Percentiles rank a stretch among this genome's conserved stretches.
Evolutionary conservation across 1,140 invertebrate species (phyloP).

Genomic region (Drosophila mojavensis): DNA sequence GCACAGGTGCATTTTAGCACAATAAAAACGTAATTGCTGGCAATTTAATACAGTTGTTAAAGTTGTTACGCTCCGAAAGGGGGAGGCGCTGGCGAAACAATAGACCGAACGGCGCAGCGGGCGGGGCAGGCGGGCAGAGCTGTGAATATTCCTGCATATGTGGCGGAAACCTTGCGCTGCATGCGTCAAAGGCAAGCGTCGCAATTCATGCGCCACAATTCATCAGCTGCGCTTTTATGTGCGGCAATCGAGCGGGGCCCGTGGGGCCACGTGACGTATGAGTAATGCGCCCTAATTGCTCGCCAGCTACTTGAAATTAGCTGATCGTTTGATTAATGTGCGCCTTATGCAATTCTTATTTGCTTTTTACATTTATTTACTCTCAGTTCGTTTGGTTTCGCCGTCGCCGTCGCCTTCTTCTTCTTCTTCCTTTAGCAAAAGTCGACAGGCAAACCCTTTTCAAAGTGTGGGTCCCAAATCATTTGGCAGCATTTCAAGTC

Average conservation of each 20-base stretch:
- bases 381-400: no score
- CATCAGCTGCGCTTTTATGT: conserved; percentile 59
- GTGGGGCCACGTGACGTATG: conserved; percentile 54
- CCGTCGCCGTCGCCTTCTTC: background rate
- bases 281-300: conserved; percentile 55
- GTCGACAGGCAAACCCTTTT: conserved; percentile 71
- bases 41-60: conserved; percentile 79
- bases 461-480: conserved; percentile 61
- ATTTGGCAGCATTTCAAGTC: conserved; percentile 80
- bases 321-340: conserved; percentile 72
- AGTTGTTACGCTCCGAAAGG: conserved; percentile 46
- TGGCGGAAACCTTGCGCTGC: background rate
- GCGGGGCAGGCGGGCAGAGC: background rate
- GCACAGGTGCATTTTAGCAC: conserved; percentile 83
- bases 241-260: conserved; percentile 5
- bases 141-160: background rate
- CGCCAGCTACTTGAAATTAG: conserved; percentile 60
- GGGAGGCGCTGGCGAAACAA: background rate
- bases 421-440: conserved; percentile 48
- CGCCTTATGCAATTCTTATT: conserved; percentile 59
- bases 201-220: conserved; percentile 39
- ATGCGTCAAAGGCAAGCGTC: conserved; percentile 47
- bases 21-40: conserved; percentile 82
- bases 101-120: background rate
- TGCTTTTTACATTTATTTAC: background rate